Conservation (phyloP, 2,888 invertebrate species). For the Drosophila conformis region DNA sequence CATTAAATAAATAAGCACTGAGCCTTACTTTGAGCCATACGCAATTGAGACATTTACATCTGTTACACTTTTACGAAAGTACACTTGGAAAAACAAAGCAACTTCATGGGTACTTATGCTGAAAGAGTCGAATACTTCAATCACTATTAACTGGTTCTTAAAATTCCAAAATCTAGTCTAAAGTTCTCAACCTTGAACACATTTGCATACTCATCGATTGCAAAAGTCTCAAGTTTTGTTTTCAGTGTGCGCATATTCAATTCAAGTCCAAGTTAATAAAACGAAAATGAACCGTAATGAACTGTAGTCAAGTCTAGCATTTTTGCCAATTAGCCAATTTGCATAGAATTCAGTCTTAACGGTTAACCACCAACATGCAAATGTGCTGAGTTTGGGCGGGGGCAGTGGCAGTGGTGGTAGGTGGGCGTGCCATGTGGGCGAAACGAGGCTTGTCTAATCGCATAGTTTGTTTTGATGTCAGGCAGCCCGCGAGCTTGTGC, state of each 20-base stretch:
- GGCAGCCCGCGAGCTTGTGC: conserved; percentile 13
- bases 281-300: conserved; percentile 33
- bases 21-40: conserved; percentile 25
- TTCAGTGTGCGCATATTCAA: conserved; percentile 10
- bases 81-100: neutral
- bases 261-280: conserved; percentile 23
- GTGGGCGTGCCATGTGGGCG: conserved; percentile 54
- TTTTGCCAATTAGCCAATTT: conserved; percentile 65
- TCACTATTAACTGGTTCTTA: neutral
- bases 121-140: neutral
- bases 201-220: neutral
- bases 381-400: conserved; percentile 4
- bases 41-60: conserved; percentile 31
- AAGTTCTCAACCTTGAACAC: neutral
- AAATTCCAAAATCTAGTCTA: neutral
- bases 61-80: conserved; percentile 51
- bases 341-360: conserved; percentile 53
- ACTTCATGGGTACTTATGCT: neutral
- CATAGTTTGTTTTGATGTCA: conserved; percentile 61
- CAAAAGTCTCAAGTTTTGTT: neutral
- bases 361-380: conserved; percentile 23
- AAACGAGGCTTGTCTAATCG: conserved; percentile 71
- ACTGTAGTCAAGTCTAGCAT: conserved; percentile 34
- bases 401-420: neutral
- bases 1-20: neutral